phyloP scores from a whole-genome alignment of 2,797 vertebrate species.

The Aplochiton taeniatus region DNA sequence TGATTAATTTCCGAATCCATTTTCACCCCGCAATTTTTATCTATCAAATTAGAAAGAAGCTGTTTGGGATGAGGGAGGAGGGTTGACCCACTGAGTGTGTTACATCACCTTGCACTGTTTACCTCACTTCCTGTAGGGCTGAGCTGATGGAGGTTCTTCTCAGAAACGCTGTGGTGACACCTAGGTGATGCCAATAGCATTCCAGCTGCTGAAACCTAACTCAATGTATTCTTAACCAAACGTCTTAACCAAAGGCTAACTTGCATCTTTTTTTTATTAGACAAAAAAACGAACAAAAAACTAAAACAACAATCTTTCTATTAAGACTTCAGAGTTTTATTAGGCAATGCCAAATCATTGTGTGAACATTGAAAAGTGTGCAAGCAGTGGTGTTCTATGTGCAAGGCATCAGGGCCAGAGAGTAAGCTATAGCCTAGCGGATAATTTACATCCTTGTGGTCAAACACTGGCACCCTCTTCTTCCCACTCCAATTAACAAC shows the following conservation, averaged over 20 bases:
- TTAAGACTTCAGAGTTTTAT: neutral
- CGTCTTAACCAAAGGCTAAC: too few relatives aligned
- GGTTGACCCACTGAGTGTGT: neutral
- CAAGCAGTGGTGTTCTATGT: neutral
- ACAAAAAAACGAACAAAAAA: too few relatives aligned
- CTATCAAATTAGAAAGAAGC: constrained; percentile 65
- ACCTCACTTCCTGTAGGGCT: neutral
- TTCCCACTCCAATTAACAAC: constrained; percentile 31
- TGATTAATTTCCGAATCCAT: constrained; percentile 76
- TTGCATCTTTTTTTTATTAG: too few relatives aligned
- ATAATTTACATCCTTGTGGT: constrained; percentile 16
- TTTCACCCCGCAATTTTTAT: constrained; percentile 67
- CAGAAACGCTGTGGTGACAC: too few relatives aligned
- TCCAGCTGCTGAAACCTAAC: too few relatives aligned
- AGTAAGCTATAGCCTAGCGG: constrained; percentile 4
- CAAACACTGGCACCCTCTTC: constrained; percentile 1
- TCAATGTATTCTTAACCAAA: too few relatives aligned
- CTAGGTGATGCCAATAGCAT: too few relatives aligned
- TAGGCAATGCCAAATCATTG: constrained; percentile 19
- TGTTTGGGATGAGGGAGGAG: neutral
- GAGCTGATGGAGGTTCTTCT: neutral
- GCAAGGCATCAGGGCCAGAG: neutral
- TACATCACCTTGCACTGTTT: neutral
- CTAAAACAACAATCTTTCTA: too few relatives aligned
- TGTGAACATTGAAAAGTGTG: neutral